Evolutionary conservation across 1,140 invertebrate genomes (phyloP), one percentile per base, ranked within the genome.

Genomic region (Calliphora vicina): DNA sequence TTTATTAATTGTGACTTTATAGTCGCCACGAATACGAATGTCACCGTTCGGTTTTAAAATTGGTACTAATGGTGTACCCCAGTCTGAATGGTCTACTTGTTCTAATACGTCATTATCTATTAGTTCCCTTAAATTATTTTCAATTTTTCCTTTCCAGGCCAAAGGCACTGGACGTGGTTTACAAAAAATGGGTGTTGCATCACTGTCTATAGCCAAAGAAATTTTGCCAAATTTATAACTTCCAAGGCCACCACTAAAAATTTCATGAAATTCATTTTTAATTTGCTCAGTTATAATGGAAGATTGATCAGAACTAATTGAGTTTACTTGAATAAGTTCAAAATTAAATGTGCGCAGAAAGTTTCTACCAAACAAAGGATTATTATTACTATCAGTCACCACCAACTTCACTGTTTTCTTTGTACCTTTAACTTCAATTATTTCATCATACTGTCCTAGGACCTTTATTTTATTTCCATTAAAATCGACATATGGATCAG

Each of bases 21-120:
- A 92, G 86, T 93, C 92, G 2, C 87, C 89, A 85, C 91, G 92
- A 42, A 93, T 88, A 27, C 92, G 82, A 42, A 90, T 85, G 29
- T 87, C 85, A 20, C 90, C 90, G 35, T 83, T 42, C 26, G 43
- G 82, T 80, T 86, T 87, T 13, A 86, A 17, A 13, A 86, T 83
- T 10, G 86, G 85, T 0, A 88, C 86, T 13, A 89, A 35, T 45
- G 87, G 88, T n/a, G 86, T 86, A 0, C 83, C 86, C 84, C 84
- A 87, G 23, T 85, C 84, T 26, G 83, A 84, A 73, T 82, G 80
- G 26, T 83, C 67, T 9, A 86, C 80, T 72, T 45, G 72, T 72
- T 82, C 73, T 84, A 86, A 73, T 50, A 83, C 61, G 20, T 82
- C 83, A 76, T 82, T 67, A 43, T 83, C 43, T 25, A 85, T 82